Base-by-base conservation (phyloP, 2,888 invertebrate genomes). In the Agonopterix alstromeriana region DNA sequence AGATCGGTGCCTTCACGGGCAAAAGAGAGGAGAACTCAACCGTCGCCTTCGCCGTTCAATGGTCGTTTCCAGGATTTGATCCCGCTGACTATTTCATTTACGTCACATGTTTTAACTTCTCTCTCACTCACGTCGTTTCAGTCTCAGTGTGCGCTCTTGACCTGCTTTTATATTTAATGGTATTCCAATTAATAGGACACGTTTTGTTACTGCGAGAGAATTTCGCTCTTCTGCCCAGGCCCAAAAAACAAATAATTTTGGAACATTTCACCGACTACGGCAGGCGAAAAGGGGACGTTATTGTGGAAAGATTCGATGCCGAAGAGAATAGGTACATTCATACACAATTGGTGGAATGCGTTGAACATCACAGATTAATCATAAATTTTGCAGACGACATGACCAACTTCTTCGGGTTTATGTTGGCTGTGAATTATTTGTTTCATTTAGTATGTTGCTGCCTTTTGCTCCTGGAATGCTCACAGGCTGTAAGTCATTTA, bases 381-480 rank as follows among this genome's bases (percentile, higher is more conserved):
- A 14, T 47, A 44, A 48, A 45, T 8, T 48, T 48, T 41, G 41
- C 44, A n/a, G 40, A 35, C 5, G 14, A 38, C 2, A 35, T 48
- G 41, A 41, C 44, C n/a, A 11, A 41, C 7, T 45, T 48, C 44
- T 48, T 48, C 17, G 47, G 47, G 3, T 36, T 36, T 1, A 36
- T 42, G 36, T 27, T 47, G 4, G 47, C 42, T 11, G 10, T 47
- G 10, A 45, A 45, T 36, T 42, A 45, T 35, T 36, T 40, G 11
- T 59, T 51, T 43, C 53, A 56, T 49, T 56, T 61, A 52, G 48
- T 56, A 1, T 45, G 46, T 14, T 54, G 53, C 3, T 63, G 63
- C 12, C 47, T 63, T 38, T 27, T 61, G 8, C 55, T 63, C 36
- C 35, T 63, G 1, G 63, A 60, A 43, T 51, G 53, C n/a, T 56